These are phyloP conservation scores for Kuschelorhynchus macadamiae DNA, from an alignment of 2,888 invertebrate genomes.

Conservation along the genomic window DNA sequence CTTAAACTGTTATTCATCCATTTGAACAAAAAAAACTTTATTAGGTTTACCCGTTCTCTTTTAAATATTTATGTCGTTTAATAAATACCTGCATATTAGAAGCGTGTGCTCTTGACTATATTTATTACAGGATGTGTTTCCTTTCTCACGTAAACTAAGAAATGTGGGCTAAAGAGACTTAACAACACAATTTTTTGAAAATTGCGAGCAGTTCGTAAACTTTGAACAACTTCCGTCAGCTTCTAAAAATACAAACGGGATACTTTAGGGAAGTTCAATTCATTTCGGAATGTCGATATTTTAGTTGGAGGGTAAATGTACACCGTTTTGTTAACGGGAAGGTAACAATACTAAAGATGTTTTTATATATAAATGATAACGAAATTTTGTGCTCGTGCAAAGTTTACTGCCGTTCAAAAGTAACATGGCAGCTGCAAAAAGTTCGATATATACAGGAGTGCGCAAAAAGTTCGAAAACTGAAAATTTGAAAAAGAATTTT, in stretches of 20 bases:
- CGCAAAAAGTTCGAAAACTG: too few relatives aligned
- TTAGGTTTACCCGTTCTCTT: conserved; percentile 31
- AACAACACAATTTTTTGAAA: conserved; percentile 33
- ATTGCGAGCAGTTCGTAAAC: conserved; percentile 34
- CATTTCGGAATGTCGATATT: not conserved
- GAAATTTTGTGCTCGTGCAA: too few relatives aligned
- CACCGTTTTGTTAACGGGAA: too few relatives aligned
- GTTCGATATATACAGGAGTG: too few relatives aligned
- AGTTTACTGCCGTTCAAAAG: too few relatives aligned
- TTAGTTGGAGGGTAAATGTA: not conserved
- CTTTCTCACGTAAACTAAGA: conserved; percentile 46
- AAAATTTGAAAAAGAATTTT: too few relatives aligned
- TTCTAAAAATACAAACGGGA: conserved; percentile 28
- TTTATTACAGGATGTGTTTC: conserved; percentile 50
- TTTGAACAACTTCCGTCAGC: conserved; percentile 30
- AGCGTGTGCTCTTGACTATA: conserved; percentile 32
- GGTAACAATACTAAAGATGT: too few relatives aligned
- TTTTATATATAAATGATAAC: too few relatives aligned
- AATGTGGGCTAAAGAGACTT: conserved; percentile 36
- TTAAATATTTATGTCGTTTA: conserved; percentile 43
- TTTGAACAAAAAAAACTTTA: conserved; percentile 12
- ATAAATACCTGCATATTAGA: conserved; percentile 43
- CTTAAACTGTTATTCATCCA: conserved; percentile 8
- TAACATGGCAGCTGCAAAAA: too few relatives aligned
- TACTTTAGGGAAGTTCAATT: conserved; percentile 6